phyloP scores from a whole-genome alignment of 2,797 vertebrate species.

The Pseudochirops cupreus region DNA sequence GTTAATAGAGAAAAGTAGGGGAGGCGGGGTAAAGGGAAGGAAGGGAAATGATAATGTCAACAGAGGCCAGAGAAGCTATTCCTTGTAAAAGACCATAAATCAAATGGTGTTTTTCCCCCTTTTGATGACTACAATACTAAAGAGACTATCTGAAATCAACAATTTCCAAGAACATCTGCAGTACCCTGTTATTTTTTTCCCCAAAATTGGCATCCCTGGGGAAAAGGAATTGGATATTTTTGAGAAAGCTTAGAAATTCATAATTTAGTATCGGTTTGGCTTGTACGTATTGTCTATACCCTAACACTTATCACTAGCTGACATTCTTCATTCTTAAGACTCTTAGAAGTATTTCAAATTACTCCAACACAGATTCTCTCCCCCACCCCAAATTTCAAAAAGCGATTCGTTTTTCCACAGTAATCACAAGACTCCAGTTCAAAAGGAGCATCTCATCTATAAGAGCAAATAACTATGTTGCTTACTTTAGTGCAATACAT shows the following conservation, averaged over 20 bases:
- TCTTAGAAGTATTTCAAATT: not conserved
- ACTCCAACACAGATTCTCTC: not conserved
- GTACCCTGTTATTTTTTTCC: not conserved
- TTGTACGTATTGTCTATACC: not conserved
- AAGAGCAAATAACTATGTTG: not conserved
- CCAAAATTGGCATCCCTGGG: not conserved
- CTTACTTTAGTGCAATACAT: not conserved
- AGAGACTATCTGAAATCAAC: constrained; percentile 13
- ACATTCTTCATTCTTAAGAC: not conserved
- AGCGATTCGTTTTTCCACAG: not conserved
- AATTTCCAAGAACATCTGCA: not conserved
- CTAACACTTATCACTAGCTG: not conserved
- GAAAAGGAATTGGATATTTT: not conserved
- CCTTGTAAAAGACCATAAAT: constrained; percentile 17
- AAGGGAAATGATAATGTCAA: not conserved
- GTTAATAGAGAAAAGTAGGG: not conserved
- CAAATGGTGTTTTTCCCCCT: not conserved
- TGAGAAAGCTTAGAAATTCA: not conserved
- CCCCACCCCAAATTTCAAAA: not conserved
- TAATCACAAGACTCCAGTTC: not conserved
- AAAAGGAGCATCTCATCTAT: not conserved
- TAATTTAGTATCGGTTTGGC: not conserved
- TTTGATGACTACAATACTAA: not conserved
- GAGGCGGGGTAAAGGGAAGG: not conserved
- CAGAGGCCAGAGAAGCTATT: not conserved